Conservation (phyloP, 2,888 invertebrate species). For the Deilephila porcellus region DNA sequence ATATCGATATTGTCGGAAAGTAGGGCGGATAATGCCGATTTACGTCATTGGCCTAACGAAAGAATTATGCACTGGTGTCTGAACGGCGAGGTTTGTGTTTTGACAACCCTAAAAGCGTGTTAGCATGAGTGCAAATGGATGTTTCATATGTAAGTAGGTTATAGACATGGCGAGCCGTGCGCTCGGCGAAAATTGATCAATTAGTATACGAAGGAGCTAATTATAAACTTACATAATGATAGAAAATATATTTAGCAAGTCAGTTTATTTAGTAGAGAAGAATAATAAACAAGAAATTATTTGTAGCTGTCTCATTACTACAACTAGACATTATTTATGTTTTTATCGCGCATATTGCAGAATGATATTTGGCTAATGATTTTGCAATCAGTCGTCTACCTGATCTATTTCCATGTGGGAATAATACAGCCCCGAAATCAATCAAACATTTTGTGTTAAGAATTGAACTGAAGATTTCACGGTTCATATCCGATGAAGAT, state of each 20-base stretch:
- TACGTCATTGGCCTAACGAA: conserved; percentile 18
- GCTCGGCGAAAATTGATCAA: conserved; percentile 14
- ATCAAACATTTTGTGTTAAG: too few relatives aligned
- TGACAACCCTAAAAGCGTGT: conserved; percentile 25
- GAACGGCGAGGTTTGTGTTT: conserved; percentile 7
- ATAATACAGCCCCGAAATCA: too few relatives aligned
- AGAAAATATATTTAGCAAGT: not conserved
- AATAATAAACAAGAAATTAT: too few relatives aligned
- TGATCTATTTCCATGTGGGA: too few relatives aligned
- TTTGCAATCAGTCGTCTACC: too few relatives aligned
- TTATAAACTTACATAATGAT: conserved; percentile 22
- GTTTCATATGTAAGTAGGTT: conserved; percentile 20
- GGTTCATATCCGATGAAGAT: too few relatives aligned
- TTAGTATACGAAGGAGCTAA: conserved; percentile 29
- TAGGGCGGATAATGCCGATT: conserved; percentile 52
- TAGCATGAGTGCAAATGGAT: conserved; percentile 19
- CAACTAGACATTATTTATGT: too few relatives aligned
- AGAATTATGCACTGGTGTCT: conserved; percentile 8
- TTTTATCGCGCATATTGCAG: too few relatives aligned
- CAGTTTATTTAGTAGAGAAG: not conserved
- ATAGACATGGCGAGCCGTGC: conserved; percentile 9
- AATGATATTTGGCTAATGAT: too few relatives aligned
- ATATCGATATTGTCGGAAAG: conserved; percentile 56
- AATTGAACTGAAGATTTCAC: too few relatives aligned
- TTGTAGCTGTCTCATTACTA: too few relatives aligned